A percentile compares a stretch with the other conserved stretches of the same genome.
These are phyloP conservation scores for Pseudoips prasinana DNA, from an alignment of 2,888 invertebrate genomes.

Conservation along the genomic window DNA sequence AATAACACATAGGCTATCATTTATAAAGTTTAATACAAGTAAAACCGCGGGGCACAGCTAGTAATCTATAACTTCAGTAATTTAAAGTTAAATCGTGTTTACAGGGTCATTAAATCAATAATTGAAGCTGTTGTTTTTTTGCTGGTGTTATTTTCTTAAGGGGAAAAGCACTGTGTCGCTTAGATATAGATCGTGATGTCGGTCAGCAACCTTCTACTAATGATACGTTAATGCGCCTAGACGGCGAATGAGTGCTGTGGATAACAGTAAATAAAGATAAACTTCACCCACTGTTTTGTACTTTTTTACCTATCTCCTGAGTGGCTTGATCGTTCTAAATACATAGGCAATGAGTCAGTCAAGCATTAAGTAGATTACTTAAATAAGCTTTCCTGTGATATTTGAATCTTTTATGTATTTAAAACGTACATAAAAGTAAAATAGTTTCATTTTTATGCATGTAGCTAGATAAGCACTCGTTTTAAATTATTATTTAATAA, in stretches of 20 bases:
- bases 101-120: too few species aligned
- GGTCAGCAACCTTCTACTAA: slow-evolving; percentile 77
- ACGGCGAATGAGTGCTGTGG: slow-evolving; percentile 58
- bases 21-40: too few species aligned
- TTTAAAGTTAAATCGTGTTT: too few species aligned
- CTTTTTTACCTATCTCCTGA: slow-evolving; percentile 70
- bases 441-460: too few species aligned
- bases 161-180: slow-evolving; percentile 15
- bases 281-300: slow-evolving; percentile 68
- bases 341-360: slow-evolving; percentile 78
- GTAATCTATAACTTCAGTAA: too few species aligned
- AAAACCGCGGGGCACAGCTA: too few species aligned
- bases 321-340: slow-evolving; percentile 70
- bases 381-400: slow-evolving; percentile 15
- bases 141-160: slow-evolving; percentile 21
- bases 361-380: slow-evolving; percentile 42
- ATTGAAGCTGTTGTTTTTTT: too few species aligned
- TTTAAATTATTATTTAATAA: too few species aligned
- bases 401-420: too few species aligned
- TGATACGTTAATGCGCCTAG: slow-evolving; percentile 72
- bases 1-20: too few species aligned
- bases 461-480: too few species aligned
- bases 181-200: slow-evolving; percentile 44
- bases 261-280: slow-evolving; percentile 77
- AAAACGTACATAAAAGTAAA: too few species aligned